A percentile compares a stretch with the other conserved stretches of the same genome.
phyloP scores from a whole-genome alignment of 2,888 invertebrate species.

The Griposia aprilina region DNA sequence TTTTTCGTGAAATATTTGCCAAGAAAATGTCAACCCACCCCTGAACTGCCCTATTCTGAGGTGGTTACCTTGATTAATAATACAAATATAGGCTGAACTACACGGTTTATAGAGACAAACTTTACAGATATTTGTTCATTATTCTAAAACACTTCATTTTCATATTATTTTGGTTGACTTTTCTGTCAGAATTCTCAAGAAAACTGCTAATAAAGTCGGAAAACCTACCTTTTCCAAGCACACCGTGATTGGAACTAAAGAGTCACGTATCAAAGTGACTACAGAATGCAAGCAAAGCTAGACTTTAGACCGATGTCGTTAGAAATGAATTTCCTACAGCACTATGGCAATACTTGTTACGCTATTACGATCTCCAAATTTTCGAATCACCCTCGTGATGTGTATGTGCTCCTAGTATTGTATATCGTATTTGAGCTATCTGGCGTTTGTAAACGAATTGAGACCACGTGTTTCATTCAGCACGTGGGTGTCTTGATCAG shows the following conservation, averaged over 20 bases:
- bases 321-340: background rate
- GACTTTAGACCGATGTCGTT: background rate
- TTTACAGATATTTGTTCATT: background rate
- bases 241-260: background rate
- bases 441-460: background rate
- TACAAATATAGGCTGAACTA: background rate
- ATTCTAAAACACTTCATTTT: background rate
- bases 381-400: background rate
- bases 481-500: background rate
- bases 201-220: background rate
- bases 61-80: background rate
- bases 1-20: background rate
- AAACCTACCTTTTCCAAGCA: background rate
- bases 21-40: background rate
- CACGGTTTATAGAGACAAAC: background rate
- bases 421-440: background rate
- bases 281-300: background rate
- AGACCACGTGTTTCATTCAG: background rate
- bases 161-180: background rate
- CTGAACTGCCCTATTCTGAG: background rate
- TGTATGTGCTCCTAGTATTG: slow-evolving; percentile 3
- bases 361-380: no score
- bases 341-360: background rate
- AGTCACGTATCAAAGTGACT: background rate
- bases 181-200: background rate